Evolutionary conservation across 1,140 invertebrate genomes (phyloP).

Genomic region (Trachymyrmex cornetzi): DNA sequence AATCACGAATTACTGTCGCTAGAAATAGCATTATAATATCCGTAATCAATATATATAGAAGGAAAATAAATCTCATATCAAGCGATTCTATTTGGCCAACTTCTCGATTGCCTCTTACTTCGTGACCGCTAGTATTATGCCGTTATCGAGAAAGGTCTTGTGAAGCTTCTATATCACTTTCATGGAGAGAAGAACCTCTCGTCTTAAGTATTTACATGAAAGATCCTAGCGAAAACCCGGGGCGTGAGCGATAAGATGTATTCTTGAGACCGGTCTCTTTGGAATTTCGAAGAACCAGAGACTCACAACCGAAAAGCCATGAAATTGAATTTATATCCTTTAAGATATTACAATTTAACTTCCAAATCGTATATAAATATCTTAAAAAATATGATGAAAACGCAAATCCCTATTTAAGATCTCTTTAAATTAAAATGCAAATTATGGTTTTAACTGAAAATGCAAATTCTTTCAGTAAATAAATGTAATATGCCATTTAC

Average conservation of each 20-base stretch:
- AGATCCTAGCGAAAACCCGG: slow-evolving; percentile 26
- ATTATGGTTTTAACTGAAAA: slow-evolving; percentile 16
- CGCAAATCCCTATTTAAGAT: slow-evolving; percentile 29
- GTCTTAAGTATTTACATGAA: slow-evolving; percentile 64
- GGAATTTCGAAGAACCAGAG: slow-evolving; percentile 25
- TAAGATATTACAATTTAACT: slow-evolving; percentile 13
- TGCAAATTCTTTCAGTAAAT: background rate
- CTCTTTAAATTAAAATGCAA: slow-evolving; percentile 29
- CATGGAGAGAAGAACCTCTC: slow-evolving; percentile 54
- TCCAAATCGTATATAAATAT: slow-evolving; percentile 10
- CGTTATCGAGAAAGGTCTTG: slow-evolving; percentile 30
- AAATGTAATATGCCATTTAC: background rate
- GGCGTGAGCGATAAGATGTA: slow-evolving; percentile 41
- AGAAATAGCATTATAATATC: background rate
- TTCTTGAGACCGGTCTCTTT: slow-evolving; percentile 42
- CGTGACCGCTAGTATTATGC: slow-evolving; percentile 38
- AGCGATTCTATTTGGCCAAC: slow-evolving; percentile 33
- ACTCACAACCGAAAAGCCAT: background rate
- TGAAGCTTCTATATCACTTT: slow-evolving; percentile 52
- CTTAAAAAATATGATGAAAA: slow-evolving; percentile 7
- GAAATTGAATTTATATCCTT: slow-evolving; percentile 43
- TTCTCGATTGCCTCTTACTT: slow-evolving; percentile 51
- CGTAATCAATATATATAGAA: background rate
- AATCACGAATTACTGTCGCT: background rate
- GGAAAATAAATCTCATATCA: slow-evolving; percentile 9